phyloP scores from a whole-genome alignment of 2,113 vertebrate genomes.

The Chinchilla lanigera region DNA sequence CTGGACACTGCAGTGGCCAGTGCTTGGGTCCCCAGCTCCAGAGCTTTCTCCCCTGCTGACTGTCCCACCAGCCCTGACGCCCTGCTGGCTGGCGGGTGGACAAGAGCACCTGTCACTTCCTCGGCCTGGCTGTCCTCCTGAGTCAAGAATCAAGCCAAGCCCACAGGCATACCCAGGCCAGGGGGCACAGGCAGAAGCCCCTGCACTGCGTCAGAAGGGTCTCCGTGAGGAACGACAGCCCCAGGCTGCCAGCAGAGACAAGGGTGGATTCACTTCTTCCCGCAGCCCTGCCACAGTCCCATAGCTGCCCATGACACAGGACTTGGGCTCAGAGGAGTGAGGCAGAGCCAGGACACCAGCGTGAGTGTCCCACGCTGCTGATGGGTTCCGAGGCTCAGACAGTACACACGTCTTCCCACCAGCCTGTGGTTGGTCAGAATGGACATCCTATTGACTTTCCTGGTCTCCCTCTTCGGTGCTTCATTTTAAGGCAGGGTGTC shows the following conservation, averaged over 20 bases:
- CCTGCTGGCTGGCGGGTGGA: not conserved
- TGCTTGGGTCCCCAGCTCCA: not conserved
- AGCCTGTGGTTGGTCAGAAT: not conserved
- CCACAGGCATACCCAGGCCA: not conserved
- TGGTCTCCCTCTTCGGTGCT: not conserved
- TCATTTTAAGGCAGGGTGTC: no score
- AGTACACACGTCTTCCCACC: not conserved
- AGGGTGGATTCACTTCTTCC: not conserved
- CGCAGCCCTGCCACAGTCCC: not conserved
- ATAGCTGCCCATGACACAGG: not conserved
- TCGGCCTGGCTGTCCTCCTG: not conserved
- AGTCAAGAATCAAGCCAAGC: not conserved
- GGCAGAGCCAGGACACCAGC: not conserved
- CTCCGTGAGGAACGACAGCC: not conserved
- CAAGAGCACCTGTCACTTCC: not conserved
- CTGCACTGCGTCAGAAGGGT: not conserved
- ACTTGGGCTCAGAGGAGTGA: not conserved
- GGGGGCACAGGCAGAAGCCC: not conserved
- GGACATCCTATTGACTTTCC: not conserved
- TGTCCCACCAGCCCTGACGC: not conserved
- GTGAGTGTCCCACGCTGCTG: not conserved
- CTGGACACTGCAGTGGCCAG: not conserved
- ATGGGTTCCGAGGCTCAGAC: not conserved
- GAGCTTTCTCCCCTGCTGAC: not conserved
- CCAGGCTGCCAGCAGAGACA: not conserved